Base-by-base conservation (phyloP, 2,113 vertebrate species). In the Neodon shergylaensis region DNA sequence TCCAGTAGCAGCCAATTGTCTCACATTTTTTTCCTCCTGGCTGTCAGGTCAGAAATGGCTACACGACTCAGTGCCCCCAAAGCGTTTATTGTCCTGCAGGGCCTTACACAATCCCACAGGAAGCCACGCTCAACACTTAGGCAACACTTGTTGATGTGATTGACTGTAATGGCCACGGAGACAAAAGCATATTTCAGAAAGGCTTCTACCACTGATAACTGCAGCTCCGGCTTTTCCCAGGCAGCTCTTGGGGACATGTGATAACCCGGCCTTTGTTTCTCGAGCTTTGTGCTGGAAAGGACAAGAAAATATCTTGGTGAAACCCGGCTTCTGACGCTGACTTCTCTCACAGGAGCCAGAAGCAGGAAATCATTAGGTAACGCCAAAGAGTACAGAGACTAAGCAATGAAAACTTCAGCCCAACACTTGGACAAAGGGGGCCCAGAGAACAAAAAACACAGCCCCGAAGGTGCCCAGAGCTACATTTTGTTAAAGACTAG, bases 61-160 rank as follows among this genome's bases (percentile, higher is more conserved):
- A 61, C 92, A 94, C 94, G 88, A 95, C 96, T 96, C 94, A 97
- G 94, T 95, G 96, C 90, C 96, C 97, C 97, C 94, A 36, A 96
- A 94, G 93, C 44, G 65, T 88, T 95, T 96, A 97, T 97, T 97
- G 97, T 97, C 97, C 97, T 96, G 70, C 96, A 84, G 92, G 78
- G 94, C 95, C 97, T 98, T 97, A 95, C 97, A 97, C 97, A 98
- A 98, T 97, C 92, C 95, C 92, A 98, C 97, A 98, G 97, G 97
- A 98, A 98, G 97, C 97, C 97, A 74, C 96, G 94, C 92, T 97
- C 95, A 91, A 87, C 96, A 92, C 97, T 97, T 97, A 96, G 97
- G 97, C 96, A 97, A 97, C 78, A 97, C 97, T 97, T 96, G 97
- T 96, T 97, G 97, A 97, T 93, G 94, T 97, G 95, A 97, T 97